Evolutionary conservation across 2,113 vertebrate genomes (phyloP).

Genomic region (Gnathonemus longibarbis): DNA sequence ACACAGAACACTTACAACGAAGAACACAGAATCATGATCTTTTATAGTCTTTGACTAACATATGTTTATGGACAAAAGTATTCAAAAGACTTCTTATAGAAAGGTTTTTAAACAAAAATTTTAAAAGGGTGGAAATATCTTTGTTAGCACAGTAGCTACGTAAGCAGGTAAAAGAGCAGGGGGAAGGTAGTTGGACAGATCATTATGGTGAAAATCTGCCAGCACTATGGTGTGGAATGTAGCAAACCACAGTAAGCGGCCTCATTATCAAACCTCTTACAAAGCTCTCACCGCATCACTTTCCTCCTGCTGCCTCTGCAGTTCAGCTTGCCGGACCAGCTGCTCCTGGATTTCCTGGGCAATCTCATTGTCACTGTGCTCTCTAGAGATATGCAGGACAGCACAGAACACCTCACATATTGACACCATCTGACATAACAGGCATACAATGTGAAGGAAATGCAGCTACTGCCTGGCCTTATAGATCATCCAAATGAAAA

Average conservation of each 20-base stretch:
- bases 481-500: neutral
- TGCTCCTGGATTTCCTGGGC: constrained; percentile 78
- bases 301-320: constrained; percentile 66
- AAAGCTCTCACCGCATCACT: constrained; percentile 62
- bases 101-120: neutral
- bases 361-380: constrained; percentile 67
- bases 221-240: neutral
- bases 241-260: neutral
- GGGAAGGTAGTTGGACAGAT: neutral
- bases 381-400: constrained; percentile 42
- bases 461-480: neutral
- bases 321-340: constrained; percentile 65
- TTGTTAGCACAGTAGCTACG: neutral
- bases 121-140: neutral
- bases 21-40: neutral
- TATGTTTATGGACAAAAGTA: neutral
- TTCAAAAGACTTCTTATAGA: neutral
- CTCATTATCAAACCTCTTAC: neutral
- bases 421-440: neutral
- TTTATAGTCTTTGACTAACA: neutral
- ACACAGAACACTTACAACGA: neutral
- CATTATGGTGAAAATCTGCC: neutral
- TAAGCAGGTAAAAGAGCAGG: neutral
- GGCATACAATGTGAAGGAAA: neutral
- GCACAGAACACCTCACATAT: neutral